Conservation (phyloP, 2,113 vertebrate genomes). For the Rhabdornis inornatus region DNA sequence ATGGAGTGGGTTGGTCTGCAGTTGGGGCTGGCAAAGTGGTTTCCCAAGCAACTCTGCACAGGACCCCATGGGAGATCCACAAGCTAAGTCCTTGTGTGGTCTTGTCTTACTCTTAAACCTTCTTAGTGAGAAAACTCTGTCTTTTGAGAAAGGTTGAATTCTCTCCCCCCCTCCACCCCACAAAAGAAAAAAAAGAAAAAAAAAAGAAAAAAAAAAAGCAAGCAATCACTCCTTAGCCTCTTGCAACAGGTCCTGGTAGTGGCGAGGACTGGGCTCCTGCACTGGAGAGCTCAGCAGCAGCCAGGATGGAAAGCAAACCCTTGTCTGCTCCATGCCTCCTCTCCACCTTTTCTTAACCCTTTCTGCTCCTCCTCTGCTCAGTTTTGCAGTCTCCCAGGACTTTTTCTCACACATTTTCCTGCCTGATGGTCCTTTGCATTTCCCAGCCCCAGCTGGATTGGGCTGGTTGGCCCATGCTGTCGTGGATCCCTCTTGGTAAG, state of each 20-base stretch:
- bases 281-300: background rate
- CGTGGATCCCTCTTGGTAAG: conserved; percentile 38
- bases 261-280: background rate
- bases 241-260: background rate
- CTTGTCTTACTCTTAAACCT: background rate
- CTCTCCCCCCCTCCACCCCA: background rate
- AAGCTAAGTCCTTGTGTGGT: background rate
- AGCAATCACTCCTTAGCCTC: background rate
- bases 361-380: conserved; percentile 32
- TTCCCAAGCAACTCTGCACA: background rate
- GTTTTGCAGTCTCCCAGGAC: conserved; percentile 15
- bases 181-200: background rate
- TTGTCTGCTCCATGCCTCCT: background rate
- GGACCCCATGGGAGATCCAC: background rate
- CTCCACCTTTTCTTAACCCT: background rate
- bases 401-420: conserved; percentile 29
- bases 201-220: background rate
- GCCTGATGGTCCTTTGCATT: conserved; percentile 11
- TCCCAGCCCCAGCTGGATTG: background rate
- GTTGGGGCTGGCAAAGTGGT: background rate
- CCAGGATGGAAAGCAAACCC: background rate
- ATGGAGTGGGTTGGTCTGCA: background rate
- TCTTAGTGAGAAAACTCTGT: background rate
- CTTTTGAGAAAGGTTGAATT: background rate
- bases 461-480: background rate